phyloP scores from a whole-genome alignment of 2,888 invertebrate species.

The Germaria angustata region DNA sequence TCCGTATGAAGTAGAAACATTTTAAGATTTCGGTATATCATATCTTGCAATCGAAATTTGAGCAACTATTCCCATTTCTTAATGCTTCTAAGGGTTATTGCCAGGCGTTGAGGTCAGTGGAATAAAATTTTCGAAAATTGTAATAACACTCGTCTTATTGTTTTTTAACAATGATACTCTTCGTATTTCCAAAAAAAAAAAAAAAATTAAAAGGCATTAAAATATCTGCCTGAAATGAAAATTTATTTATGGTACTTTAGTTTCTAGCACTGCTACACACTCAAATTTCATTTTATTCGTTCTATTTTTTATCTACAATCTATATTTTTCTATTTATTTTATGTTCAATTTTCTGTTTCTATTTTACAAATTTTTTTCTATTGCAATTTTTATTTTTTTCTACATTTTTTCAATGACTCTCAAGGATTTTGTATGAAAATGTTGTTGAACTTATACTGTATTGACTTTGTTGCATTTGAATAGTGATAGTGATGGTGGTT shows the following conservation, averaged over 20 bases:
- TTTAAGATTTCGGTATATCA: too few relatives aligned
- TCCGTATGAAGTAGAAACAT: too few relatives aligned
- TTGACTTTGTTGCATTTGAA: constrained; percentile 66
- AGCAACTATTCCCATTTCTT: too few relatives aligned
- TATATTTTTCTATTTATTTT: constrained; percentile 55
- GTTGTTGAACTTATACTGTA: constrained; percentile 76
- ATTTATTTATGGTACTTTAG: constrained; percentile 34
- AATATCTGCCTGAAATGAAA: neutral
- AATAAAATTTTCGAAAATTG: too few relatives aligned
- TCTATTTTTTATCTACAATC: constrained; percentile 49
- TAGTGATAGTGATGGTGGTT: constrained; percentile 40
- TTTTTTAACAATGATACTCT: neutral
- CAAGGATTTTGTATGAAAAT: constrained; percentile 77
- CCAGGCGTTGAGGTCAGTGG: too few relatives aligned
- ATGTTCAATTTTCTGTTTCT: constrained; percentile 39
- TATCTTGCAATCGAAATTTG: too few relatives aligned
- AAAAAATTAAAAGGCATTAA: neutral
- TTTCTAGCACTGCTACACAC: neutral
- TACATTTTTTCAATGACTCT: constrained; percentile 76
- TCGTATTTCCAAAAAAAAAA: neutral
- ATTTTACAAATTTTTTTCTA: constrained; percentile 26
- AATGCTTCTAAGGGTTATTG: too few relatives aligned
- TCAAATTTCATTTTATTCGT: constrained; percentile 8
- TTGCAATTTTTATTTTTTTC: constrained; percentile 41
- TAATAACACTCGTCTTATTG: too few relatives aligned